A percentile compares a stretch with the other conserved stretches of the same genome.
These are phyloP conservation scores for Melanerpes formicivorus DNA, from an alignment of 2,113 vertebrate species.

Conservation along the genomic window DNA sequence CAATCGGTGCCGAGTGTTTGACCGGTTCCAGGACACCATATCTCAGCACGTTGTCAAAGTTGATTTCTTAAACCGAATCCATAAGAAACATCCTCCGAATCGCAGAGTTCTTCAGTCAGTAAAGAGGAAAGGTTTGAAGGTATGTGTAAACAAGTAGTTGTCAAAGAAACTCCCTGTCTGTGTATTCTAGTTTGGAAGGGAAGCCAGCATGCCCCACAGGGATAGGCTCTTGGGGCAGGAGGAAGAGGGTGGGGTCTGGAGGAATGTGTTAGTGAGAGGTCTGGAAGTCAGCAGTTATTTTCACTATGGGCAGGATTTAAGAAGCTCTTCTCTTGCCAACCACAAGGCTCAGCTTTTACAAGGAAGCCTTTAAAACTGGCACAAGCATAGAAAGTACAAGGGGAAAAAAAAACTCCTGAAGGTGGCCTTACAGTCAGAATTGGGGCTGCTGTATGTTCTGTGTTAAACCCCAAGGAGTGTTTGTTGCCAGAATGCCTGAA, in stretches of 20 bases:
- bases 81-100: slow-evolving; percentile 90
- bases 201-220: not conserved
- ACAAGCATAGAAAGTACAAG: not conserved
- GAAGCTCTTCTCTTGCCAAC: not conserved
- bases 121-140: slow-evolving; percentile 91
- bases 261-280: not conserved
- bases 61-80: slow-evolving; percentile 93
- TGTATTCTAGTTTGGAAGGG: not conserved
- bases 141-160: slow-evolving; percentile 42
- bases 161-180: not conserved
- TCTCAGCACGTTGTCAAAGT: slow-evolving; percentile 97
- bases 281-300: not conserved
- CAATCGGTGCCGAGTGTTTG: slow-evolving; percentile 96
- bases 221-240: not conserved
- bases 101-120: slow-evolving; percentile 81
- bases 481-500: not conserved
- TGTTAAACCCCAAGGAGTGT: not conserved
- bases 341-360: not conserved
- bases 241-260: not conserved
- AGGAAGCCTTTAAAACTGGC: not conserved
- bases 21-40: slow-evolving; percentile 96
- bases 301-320: not conserved
- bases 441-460: not conserved
- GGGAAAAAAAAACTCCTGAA: not conserved
- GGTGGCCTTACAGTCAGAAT: not conserved